Percentiles rank a stretch among this genome's conserved stretches.
These are phyloP conservation scores for Drosophila pegasa DNA, from an alignment of 2,888 invertebrate genomes.

Conservation along the genomic window DNA sequence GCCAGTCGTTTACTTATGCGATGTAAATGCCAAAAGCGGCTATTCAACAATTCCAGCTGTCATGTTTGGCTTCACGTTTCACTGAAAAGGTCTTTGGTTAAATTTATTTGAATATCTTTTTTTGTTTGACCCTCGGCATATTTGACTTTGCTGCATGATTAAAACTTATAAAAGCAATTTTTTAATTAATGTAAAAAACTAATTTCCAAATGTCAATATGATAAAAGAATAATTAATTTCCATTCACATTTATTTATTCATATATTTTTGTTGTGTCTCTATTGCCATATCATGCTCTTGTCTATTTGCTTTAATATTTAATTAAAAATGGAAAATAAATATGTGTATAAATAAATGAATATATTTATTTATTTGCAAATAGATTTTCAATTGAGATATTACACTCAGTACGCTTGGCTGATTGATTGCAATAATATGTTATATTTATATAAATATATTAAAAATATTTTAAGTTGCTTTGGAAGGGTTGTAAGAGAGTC, in stretches of 20 bases:
- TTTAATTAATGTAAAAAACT: not conserved
- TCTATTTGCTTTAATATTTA: not conserved
- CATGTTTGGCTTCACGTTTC: not conserved
- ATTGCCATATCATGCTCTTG: no score
- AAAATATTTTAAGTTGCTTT: not conserved
- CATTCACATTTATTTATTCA: not conserved
- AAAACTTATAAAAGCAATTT: not conserved
- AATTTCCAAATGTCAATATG: not conserved
- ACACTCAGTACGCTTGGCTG: not conserved
- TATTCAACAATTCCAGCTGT: not conserved
- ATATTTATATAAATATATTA: not conserved
- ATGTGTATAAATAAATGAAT: no score
- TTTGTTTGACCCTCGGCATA: not conserved
- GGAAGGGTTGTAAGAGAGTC: not conserved
- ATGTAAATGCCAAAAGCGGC: not conserved
- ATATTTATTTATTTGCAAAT: not conserved
- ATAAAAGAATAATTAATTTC: not conserved
- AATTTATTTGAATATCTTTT: not conserved
- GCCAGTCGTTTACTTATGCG: not conserved
- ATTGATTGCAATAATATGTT: not conserved
- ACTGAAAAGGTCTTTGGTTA: not conserved
- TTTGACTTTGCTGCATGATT: not conserved
- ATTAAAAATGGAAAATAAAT: not conserved
- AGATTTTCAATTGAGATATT: not conserved
- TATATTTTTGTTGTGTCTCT: not conserved